phyloP scores from a whole-genome alignment of 1,140 invertebrate species.

The Camponotus vicinus region DNA sequence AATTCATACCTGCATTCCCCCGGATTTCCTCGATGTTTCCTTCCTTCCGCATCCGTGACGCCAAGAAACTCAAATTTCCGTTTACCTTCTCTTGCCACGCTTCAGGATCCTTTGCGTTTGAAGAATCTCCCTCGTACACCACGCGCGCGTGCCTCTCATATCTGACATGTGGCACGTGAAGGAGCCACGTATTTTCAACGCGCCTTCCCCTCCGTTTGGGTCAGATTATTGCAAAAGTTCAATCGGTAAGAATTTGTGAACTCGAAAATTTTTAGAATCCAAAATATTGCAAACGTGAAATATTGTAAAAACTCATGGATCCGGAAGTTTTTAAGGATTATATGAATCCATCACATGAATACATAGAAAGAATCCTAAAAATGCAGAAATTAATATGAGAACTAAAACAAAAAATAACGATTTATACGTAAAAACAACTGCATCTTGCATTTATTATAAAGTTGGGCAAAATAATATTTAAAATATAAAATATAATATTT shows the following conservation, averaged over 20 bases:
- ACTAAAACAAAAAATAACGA: too few relatives aligned
- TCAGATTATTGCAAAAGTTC: constrained; percentile 51
- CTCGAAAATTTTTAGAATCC: constrained; percentile 12
- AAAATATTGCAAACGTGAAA: not conserved
- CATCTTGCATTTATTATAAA: too few relatives aligned
- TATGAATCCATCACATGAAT: not conserved
- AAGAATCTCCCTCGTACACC: constrained; percentile 35
- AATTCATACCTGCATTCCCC: constrained; percentile 68
- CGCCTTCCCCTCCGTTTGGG: not conserved
- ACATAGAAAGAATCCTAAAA: not conserved
- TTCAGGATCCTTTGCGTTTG: constrained; percentile 56
- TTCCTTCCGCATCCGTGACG: constrained; percentile 57
- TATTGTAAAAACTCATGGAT: not conserved
- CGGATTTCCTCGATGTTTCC: constrained; percentile 56
- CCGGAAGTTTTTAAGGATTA: not conserved
- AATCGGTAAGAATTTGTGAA: not conserved
- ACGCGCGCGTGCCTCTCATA: constrained; percentile 45
- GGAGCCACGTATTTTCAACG: constrained; percentile 30
- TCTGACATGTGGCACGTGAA: constrained; percentile 47
- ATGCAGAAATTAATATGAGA: not conserved
- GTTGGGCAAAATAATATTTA: too few relatives aligned
- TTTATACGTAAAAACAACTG: too few relatives aligned
- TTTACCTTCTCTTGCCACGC: constrained; percentile 54
- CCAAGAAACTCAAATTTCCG: constrained; percentile 70
- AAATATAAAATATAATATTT: too few relatives aligned